Evolutionary conservation across 2,797 vertebrate species (phyloP).

Genomic region (Lepus townsendii): DNA sequence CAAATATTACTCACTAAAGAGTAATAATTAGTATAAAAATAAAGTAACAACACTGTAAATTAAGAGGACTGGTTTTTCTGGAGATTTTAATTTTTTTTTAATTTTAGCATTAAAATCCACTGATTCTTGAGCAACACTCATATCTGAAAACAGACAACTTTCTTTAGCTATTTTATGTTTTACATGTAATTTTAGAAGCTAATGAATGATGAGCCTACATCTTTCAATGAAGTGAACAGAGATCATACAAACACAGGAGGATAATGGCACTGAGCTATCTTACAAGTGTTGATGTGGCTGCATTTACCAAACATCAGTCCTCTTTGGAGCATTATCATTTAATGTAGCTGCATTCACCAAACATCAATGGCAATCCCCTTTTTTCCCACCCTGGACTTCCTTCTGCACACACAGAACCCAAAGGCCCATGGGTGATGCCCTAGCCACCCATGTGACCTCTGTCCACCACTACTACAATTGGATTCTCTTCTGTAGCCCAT

Average conservation of each 20-base stretch:
- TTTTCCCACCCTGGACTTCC: background rate
- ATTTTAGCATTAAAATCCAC: conserved; percentile 3
- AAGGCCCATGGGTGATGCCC: background rate
- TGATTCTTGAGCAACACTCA: background rate
- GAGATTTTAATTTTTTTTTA: conserved; percentile 2
- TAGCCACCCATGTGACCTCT: background rate
- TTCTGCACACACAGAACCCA: background rate
- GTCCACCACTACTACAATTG: background rate
- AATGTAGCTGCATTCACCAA: background rate
- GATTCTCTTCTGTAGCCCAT: background rate
- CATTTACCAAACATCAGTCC: background rate
- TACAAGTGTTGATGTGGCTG: background rate
- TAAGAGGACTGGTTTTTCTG: background rate
- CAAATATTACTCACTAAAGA: background rate
- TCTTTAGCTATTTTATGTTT: background rate
- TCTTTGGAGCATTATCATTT: background rate
- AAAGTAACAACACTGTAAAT: conserved; percentile 29
- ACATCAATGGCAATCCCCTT: background rate
- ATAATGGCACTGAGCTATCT: background rate
- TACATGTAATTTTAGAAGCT: background rate
- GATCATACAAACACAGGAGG: background rate
- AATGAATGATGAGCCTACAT: background rate
- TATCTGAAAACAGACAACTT: background rate
- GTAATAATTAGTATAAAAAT: conserved; percentile 28
- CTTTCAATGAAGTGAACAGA: background rate